Conservation (phyloP, 1,140 invertebrate species). For the Caenorhabditis tropicalis region DNA sequence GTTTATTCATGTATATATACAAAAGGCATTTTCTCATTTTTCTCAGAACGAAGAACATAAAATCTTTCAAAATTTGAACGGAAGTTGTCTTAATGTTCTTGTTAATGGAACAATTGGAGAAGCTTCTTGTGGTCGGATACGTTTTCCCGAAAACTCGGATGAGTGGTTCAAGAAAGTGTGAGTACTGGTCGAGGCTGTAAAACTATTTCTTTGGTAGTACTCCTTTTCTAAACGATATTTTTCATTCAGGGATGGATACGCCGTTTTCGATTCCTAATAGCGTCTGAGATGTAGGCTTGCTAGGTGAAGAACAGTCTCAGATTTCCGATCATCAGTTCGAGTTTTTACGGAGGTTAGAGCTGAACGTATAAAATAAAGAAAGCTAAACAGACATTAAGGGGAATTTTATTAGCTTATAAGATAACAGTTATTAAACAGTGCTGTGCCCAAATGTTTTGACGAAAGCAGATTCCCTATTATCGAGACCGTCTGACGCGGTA, state of each 20-base stretch:
- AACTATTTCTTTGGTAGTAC: too few species aligned
- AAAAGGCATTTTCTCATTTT: background rate
- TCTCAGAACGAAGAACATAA: background rate
- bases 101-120: background rate
- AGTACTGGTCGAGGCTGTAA: background rate
- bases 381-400: too few species aligned
- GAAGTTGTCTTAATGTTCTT: background rate
- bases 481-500: background rate
- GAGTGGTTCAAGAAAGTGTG: background rate
- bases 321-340: too few species aligned
- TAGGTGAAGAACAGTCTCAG: too few species aligned
- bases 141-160: background rate
- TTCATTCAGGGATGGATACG: background rate
- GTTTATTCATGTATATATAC: background rate
- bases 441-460: constrained; percentile 37
- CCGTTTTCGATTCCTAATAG: background rate
- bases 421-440: background rate
- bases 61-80: background rate
- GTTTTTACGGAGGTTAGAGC: too few species aligned
- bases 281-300: too few species aligned
- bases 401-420: too few species aligned
- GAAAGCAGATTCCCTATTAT: background rate
- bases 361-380: too few species aligned
- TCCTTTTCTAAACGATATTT: too few species aligned
- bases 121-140: background rate